Evolutionary conservation across 2,113 vertebrate species (phyloP).

Genomic region (Irena cyanogastra): DNA sequence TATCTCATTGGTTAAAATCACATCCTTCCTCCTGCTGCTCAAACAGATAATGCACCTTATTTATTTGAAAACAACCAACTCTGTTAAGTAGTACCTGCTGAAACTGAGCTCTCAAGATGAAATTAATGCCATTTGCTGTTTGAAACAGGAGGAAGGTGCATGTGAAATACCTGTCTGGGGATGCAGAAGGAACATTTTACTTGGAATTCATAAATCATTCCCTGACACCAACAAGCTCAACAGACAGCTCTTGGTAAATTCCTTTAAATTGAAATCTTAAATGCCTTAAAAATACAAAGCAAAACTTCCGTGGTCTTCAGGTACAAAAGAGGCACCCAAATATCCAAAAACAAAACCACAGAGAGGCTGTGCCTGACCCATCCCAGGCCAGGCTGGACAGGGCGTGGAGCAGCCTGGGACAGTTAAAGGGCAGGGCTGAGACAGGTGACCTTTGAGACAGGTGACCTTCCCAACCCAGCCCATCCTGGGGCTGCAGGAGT

Average conservation of each 20-base stretch:
- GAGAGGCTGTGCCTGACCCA: not conserved
- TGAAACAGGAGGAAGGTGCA: not conserved
- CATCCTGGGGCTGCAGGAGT: not conserved
- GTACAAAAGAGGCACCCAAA: not conserved
- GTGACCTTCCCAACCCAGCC: not conserved
- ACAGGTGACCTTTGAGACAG: accelerated
- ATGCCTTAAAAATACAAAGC: not conserved
- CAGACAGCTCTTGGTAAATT: not conserved
- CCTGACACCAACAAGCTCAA: not conserved
- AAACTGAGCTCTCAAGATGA: not conserved
- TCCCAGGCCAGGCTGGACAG: accelerated
- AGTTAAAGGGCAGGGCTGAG: not conserved
- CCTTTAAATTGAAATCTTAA: not conserved
- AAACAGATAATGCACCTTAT: not conserved
- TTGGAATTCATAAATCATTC: not conserved
- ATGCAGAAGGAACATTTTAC: not conserved
- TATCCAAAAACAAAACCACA: accelerated
- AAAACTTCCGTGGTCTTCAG: not conserved
- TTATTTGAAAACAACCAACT: not conserved
- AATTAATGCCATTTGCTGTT: not conserved
- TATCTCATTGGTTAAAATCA: not conserved
- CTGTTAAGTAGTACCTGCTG: not conserved
- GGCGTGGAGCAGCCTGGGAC: not conserved
- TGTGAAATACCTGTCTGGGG: not conserved
- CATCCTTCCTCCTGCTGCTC: not conserved